Conservation (phyloP, 1,140 invertebrate species). For the Nephila pilipes region DNA sequence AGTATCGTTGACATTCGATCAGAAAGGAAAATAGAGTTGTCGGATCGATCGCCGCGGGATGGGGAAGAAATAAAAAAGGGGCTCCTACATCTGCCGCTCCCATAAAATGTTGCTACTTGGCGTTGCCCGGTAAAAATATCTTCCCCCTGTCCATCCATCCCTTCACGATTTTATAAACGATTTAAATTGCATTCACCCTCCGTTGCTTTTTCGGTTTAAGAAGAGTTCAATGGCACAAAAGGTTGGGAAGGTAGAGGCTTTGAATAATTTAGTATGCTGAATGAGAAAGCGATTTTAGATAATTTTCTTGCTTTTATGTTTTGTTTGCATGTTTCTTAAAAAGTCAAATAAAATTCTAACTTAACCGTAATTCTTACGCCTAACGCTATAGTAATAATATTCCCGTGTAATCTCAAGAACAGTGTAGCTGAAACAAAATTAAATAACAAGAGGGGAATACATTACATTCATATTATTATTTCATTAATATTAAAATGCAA, state of each 20-base stretch:
- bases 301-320: background rate
- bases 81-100: conserved; percentile 47
- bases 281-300: background rate
- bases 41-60: conserved; percentile 54
- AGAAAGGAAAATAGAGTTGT: conserved; percentile 76
- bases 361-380: no score
- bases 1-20: conserved; percentile 76
- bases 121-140: background rate
- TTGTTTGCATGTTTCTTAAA: background rate
- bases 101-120: conserved; percentile 63
- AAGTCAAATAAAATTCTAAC: no score
- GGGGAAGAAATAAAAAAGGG: conserved; percentile 16
- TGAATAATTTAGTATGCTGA: background rate
- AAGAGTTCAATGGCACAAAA: background rate
- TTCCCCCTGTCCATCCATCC: background rate
- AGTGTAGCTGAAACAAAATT: no score
- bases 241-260: background rate
- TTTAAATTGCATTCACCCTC: conserved; percentile 44
- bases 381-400: no score
- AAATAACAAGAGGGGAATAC: no score
- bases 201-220: background rate
- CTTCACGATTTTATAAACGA: conserved; percentile 43
- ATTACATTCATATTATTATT: no score
- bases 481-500: no score
- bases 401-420: no score